These are phyloP conservation scores for Parapristionchus giblindavisi DNA, from an alignment of 2,888 invertebrate genomes.

Conservation along the genomic window DNA sequence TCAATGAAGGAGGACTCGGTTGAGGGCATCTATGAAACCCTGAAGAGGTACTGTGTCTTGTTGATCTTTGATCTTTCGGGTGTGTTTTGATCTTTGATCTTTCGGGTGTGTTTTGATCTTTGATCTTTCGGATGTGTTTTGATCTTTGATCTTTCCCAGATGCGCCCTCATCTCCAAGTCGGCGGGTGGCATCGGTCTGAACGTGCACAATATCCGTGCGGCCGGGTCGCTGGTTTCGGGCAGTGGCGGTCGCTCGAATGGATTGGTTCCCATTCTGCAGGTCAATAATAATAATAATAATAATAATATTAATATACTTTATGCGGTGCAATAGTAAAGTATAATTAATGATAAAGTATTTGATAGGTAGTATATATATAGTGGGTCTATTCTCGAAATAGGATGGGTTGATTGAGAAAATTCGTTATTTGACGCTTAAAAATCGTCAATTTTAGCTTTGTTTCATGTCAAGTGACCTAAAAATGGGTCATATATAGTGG, in stretches of 20 bases:
- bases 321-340: too few species aligned
- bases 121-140: background rate
- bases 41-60: slow-evolving; percentile 48
- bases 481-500: too few species aligned
- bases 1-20: slow-evolving; percentile 89
- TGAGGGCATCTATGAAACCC: slow-evolving; percentile 67
- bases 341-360: too few species aligned
- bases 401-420: too few species aligned
- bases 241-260: slow-evolving; percentile 87
- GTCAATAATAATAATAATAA: slow-evolving; percentile 96
- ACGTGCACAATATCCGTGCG: slow-evolving; percentile 92
- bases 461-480: too few species aligned
- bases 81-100: background rate
- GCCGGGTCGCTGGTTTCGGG: slow-evolving; percentile 90
- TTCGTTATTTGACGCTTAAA: too few species aligned
- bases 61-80: background rate
- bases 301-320: too few species aligned
- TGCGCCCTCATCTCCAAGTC: slow-evolving; percentile 95
- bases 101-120: too few species aligned
- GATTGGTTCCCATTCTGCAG: slow-evolving; percentile 91
- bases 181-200: slow-evolving; percentile 95
- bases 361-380: too few species aligned
- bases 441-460: too few species aligned
- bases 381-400: too few species aligned
- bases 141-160: background rate